Percentiles rank a stretch among this genome's conserved stretches.
Evolutionary conservation across 2,113 vertebrate genomes (phyloP).

Genomic region (Amphiprion percula): DNA sequence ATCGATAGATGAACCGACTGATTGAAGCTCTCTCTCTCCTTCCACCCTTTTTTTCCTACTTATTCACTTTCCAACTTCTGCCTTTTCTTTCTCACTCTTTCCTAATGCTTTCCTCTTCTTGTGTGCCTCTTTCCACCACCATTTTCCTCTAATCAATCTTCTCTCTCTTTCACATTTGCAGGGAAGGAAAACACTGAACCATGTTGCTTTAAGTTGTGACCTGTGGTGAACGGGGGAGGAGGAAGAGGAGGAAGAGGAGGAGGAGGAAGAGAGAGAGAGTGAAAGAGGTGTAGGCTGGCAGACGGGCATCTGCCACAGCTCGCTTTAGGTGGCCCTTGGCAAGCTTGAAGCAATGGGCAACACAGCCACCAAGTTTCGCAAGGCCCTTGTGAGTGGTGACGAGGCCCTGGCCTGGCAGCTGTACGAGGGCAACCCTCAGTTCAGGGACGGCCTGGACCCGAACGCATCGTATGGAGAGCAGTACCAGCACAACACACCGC

Average conservation of each 20-base stretch:
- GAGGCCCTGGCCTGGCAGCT: slow-evolving; percentile 98
- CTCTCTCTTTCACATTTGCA: slow-evolving; percentile 33
- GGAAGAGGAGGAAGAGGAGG: slow-evolving; percentile 61
- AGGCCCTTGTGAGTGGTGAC: slow-evolving; percentile 96
- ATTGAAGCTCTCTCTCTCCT: slow-evolving; percentile 31
- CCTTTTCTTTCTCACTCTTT: slow-evolving; percentile 12
- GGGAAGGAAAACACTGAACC: slow-evolving; percentile 65
- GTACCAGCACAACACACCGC: slow-evolving; percentile 97
- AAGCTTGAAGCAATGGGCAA: slow-evolving; percentile 91
- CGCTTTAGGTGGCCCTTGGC: slow-evolving; percentile 34
- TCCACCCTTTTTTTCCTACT: slow-evolving; percentile 4
- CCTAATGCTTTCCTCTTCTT: slow-evolving; percentile 12
- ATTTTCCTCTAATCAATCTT: slow-evolving; percentile 40
- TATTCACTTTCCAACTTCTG: background rate
- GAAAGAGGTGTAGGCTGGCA: slow-evolving; percentile 15
- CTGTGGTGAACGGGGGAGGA: slow-evolving; percentile 67
- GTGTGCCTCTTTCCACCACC: background rate
- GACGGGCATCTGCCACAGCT: slow-evolving; percentile 52
- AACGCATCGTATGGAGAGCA: slow-evolving; percentile 98
- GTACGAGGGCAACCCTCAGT: slow-evolving; percentile 97
- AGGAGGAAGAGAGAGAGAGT: slow-evolving; percentile 16
- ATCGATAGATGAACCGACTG: slow-evolving; percentile 61
- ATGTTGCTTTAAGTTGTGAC: slow-evolving; percentile 75
- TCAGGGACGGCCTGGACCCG: slow-evolving; percentile 97
- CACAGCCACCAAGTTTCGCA: slow-evolving; percentile 98